Evolutionary conservation across 1,140 invertebrate species (phyloP), one percentile per base, ranked within the genome.

Genomic region (Melitaea cinxia): DNA sequence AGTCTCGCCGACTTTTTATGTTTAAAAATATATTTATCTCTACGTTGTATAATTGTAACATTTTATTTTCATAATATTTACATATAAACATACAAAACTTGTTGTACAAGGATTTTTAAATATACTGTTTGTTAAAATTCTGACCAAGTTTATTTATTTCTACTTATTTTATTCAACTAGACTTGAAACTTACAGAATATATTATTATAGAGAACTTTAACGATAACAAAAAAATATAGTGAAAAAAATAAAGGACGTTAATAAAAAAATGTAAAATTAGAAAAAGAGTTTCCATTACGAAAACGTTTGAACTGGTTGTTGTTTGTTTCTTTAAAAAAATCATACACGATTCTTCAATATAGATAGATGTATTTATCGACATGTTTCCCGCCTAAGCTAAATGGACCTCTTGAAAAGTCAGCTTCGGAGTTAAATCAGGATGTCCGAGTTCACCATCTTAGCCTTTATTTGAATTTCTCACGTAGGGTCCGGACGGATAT

Each of bases 401-500:
- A 17, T 21, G 21, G 45, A 21, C 15, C 49, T 52, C 42, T 28
- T n/a, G 42, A 39, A 55, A 49, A 39, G 62, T 45, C 50, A 60
- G 50, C 57, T 33, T 26, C n/a, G 5, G 15, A 49, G 39, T 58
- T 23, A 65, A 57, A 65, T 57, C 62, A 65, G 62, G 62, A 65
- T 58, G 62, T 65, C 62, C 62, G 62, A 58, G 54, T 47, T 17
- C 42, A 63, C 26, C 52, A 30, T 56, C 61, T 64, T 65, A 55
- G 28, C 10, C 42, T 64, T 28, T 72, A 83, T 88, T 84, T 85
- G 79, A 84, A 84, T 82, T 80, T 73, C 78, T 56, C 62, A 74
- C 62, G 47, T 54, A 64, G 67, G 56, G 67, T 69, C 67, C 67
- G 67, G 86, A 87, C 66, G 66, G 86, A 89, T 89, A 89, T 89